phyloP scores from a whole-genome alignment of 2,797 vertebrate species.

The Sebastes umbrosus region DNA sequence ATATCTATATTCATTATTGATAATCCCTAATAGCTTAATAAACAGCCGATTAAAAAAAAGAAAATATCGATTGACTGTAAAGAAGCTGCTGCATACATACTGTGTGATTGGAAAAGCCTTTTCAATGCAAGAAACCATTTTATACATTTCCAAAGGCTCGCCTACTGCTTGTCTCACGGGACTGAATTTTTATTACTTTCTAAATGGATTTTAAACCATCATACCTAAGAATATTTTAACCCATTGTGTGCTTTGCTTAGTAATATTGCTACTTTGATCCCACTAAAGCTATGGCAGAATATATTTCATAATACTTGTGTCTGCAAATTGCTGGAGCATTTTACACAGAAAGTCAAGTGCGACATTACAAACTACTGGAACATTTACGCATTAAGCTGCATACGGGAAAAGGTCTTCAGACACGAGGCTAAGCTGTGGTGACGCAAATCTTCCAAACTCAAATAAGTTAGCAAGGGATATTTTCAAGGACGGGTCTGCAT shows the following conservation, averaged over 20 bases:
- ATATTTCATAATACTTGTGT: background rate
- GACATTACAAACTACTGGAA: background rate
- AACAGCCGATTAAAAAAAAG: background rate
- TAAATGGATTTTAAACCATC: background rate
- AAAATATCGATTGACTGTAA: background rate
- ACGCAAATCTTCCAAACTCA: constrained; percentile 37
- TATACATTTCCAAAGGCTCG: background rate
- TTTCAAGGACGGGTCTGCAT: constrained; percentile 27
- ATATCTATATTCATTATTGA: background rate
- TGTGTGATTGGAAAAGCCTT: background rate
- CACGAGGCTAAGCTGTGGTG: constrained; percentile 5
- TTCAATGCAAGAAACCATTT: background rate
- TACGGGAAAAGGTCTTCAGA: constrained; percentile 24
- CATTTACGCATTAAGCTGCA: background rate
- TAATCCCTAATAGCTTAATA: background rate
- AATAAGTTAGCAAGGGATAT: constrained; percentile 6
- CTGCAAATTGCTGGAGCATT: background rate
- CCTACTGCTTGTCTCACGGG: background rate
- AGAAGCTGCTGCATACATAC: background rate
- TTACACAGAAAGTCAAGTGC: background rate
- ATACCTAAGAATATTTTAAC: background rate
- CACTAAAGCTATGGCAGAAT: background rate
- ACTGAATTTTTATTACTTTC: too few species aligned
- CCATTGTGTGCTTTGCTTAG: background rate
- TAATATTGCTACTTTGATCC: background rate